Conservation (phyloP, 2,888 invertebrate genomes). For the Sphinx pinastri region DNA sequence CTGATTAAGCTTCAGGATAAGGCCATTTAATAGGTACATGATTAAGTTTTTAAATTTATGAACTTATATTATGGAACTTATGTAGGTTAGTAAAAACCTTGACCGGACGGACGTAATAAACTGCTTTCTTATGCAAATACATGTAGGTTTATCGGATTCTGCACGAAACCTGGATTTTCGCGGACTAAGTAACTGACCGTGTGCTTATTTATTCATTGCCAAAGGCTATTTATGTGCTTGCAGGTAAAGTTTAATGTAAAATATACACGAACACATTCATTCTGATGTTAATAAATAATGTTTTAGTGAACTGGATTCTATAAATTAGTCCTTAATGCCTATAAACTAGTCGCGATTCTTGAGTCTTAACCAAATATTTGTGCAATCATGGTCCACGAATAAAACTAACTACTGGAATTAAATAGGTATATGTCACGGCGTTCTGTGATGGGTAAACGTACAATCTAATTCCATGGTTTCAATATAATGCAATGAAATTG, state of each 20-base stretch:
- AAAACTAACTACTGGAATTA: too few relatives aligned
- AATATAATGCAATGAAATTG: too few relatives aligned
- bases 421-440: too few relatives aligned
- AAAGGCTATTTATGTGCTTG: background rate
- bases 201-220: background rate
- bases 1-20: background rate
- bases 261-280: background rate
- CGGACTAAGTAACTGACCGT: constrained; percentile 10
- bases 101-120: constrained; percentile 57
- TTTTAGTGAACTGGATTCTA: background rate
- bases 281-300: background rate
- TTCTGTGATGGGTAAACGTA: too few relatives aligned
- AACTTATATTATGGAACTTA: background rate
- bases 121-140: constrained; percentile 54
- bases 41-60: background rate
- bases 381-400: too few relatives aligned
- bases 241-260: background rate
- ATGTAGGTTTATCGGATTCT: constrained; percentile 21
- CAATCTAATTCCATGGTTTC: too few relatives aligned
- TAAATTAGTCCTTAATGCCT: too few relatives aligned
- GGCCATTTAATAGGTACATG: background rate
- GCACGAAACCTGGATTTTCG: constrained; percentile 15
- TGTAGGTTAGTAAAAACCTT: constrained; percentile 45
- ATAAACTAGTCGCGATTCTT: too few relatives aligned
- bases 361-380: too few relatives aligned